Base-by-base conservation (phyloP, 1,140 invertebrate genomes). In the Phthorimaea operculella region DNA sequence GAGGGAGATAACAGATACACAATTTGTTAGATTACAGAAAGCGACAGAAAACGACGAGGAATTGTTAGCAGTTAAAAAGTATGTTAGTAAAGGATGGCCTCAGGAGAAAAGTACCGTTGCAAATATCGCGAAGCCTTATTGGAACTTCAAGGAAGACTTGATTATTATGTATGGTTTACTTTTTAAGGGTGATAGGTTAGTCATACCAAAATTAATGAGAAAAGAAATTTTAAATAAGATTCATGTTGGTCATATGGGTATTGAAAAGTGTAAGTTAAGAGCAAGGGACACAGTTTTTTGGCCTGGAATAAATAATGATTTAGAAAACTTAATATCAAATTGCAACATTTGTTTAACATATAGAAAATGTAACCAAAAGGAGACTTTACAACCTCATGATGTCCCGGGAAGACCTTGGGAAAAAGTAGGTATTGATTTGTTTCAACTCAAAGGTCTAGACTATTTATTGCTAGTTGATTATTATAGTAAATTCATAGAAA, bases 141-240 rank as follows among this genome's bases (percentile, higher is more conserved):
- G 16, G 16, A 58, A 57, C 54, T 51, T 16, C 18, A 59, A 53
- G 55, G 17, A 42, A 54, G 57, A 67, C 52, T 76, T 55, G 45
- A 54, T 15, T 75, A 44, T 66, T 44, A 51, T 54, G 39, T 57
- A 81, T 51, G 64, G 63, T 33, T 11, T 81, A 39, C 34, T 78
- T 33, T 76, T 63, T 39, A 69, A 69, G 52, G 59, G 60, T 33
- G 52, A 74, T 58, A 47, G 55, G 61, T 42, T 80, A n/a, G 60
- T 85, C 42, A 60, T 83, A 16, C 76, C 80, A 12, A 58, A 54
- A 53, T 51, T 15, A 11, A 49, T 81, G 51, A 58, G 68, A 45
- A 56, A 57, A 33, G 55, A 71, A 59, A 77, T 81, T 21, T 55
- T 74, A 17, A 64, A 57, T 15, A 50, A 36, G 12, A 7, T 55